phyloP scores from a whole-genome alignment of 1,140 invertebrate species.

The Melitaea cinxia region DNA sequence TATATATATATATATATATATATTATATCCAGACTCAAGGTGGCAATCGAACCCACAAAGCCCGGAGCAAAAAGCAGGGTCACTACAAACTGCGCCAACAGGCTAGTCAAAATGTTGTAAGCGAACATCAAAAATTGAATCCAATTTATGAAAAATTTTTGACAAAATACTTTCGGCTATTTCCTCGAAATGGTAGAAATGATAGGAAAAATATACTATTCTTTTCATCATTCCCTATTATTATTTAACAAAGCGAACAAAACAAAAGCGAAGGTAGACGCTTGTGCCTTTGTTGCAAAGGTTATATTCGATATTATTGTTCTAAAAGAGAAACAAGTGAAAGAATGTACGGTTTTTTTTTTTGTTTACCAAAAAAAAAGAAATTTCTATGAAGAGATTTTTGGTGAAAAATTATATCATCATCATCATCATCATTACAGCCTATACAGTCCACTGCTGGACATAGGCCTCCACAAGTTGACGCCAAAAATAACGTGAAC shows the following conservation, averaged over 20 bases:
- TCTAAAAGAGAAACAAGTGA: background rate
- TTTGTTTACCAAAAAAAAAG: background rate
- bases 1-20: no score
- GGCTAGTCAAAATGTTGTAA: no score
- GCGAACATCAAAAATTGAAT: background rate
- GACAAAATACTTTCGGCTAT: background rate
- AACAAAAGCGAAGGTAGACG: constrained; percentile 1
- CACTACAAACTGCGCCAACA: no score
- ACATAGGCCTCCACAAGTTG: no score
- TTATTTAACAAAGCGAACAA: background rate
- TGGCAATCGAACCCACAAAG: no score
- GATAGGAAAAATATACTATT: background rate
- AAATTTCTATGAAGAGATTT: background rate
- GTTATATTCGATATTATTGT: background rate
- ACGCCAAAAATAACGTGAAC: no score
- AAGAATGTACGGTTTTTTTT: background rate
- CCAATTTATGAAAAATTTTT: background rate
- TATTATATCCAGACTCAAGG: no score
- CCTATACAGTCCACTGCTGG: no score
- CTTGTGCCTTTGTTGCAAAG: constrained; percentile 4
- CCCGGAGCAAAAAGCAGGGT: no score
- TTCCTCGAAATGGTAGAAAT: background rate
- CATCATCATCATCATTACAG: no score
- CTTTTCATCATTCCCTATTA: background rate
- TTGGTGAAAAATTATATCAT: no score